Conservation (phyloP, 2,113 vertebrate species). For the Mormyrus lacerda region DNA sequence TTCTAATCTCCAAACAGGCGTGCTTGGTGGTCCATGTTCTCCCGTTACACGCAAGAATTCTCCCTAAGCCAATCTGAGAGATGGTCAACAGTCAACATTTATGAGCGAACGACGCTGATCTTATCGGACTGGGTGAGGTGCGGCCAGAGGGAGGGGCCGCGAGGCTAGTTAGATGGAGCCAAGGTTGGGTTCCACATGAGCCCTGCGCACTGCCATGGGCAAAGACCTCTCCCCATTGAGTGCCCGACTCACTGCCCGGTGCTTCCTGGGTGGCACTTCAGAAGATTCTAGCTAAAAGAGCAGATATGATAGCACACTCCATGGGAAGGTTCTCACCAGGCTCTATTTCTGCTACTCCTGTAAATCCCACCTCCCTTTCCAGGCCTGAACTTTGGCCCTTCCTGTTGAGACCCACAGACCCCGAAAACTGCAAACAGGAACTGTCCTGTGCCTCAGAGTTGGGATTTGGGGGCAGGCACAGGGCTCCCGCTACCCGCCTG, state of each 20-base stretch:
- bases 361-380: neutral
- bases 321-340: neutral
- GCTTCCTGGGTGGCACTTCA: neutral
- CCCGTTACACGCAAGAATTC: neutral
- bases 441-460: neutral
- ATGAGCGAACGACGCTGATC: neutral
- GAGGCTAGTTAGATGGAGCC: neutral
- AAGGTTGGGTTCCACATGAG: neutral
- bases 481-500: neutral
- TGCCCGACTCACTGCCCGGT: neutral
- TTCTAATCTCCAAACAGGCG: neutral
- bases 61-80: neutral
- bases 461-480: neutral
- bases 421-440: neutral
- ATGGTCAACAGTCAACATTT: neutral
- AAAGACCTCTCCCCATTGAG: neutral
- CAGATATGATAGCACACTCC: neutral
- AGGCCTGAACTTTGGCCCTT: neutral
- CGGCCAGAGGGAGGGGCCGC: neutral
- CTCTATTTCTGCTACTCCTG: neutral
- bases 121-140: neutral
- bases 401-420: neutral
- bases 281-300: neutral
- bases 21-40: neutral
- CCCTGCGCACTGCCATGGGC: neutral